Percentiles rank a stretch among this genome's conserved stretches.
Evolutionary conservation across 2,113 vertebrate genomes (phyloP).

Genomic region (Meriones unguiculatus): DNA sequence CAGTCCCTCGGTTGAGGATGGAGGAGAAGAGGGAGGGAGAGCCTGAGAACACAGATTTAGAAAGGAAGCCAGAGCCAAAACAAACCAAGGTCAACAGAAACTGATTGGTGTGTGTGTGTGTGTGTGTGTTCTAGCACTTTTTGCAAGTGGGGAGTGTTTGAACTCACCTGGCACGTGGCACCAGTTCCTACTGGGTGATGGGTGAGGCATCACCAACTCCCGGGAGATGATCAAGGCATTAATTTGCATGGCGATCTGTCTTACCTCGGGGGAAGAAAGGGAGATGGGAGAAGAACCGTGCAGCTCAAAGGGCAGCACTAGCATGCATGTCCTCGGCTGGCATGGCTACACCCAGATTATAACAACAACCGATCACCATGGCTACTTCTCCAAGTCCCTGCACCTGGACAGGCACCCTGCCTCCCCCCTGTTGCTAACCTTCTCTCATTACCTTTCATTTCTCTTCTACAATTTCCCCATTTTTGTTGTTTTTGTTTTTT

Average conservation of each 20-base stretch:
- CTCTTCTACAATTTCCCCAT: conserved; percentile 72
- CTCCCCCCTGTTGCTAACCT: conserved; percentile 56
- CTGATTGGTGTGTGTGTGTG: too few relatives aligned
- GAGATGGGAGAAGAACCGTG: conserved; percentile 55
- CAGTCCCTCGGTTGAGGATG: neutral
- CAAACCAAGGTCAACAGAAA: neutral
- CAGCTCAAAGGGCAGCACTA: conserved; percentile 62
- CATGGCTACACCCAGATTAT: conserved; percentile 74
- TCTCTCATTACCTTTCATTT: conserved; percentile 78
- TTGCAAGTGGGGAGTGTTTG: neutral
- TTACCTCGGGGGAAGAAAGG: neutral
- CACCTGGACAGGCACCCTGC: conserved; percentile 81
- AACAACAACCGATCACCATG: conserved; percentile 79
- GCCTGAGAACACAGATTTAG: neutral
- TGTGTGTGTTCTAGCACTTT: too few relatives aligned
- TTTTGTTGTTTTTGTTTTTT: conserved; percentile 54
- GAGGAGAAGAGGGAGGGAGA: neutral
- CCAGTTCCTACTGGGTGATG: too few relatives aligned
- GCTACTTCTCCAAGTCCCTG: conserved; percentile 77
- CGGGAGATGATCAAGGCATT: rapidly evolving
- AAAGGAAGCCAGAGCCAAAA: neutral
- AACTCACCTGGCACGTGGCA: neutral
- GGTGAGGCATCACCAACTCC: neutral
- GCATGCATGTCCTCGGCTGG: conserved; percentile 67
- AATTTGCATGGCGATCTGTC: neutral